Base-by-base conservation (phyloP, 1,140 invertebrate species). In the Heliothis virescens region DNA sequence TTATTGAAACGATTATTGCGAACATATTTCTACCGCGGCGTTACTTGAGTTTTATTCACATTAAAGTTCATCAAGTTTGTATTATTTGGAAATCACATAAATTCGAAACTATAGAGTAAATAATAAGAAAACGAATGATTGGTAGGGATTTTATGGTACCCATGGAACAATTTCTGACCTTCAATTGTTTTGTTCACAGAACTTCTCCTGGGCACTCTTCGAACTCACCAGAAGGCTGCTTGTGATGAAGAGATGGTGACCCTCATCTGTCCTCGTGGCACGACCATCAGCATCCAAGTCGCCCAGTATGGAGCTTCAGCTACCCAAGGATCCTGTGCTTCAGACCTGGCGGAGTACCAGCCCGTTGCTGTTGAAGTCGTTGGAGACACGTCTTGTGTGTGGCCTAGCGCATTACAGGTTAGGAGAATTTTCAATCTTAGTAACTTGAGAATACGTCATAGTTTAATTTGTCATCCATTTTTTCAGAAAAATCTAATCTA, bases 241-340 rank as follows among this genome's bases (percentile, higher is more conserved):
- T 99, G 98, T 93, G 98, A 99, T 89, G 97, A 98, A 72, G 97
- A 99, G 86, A 96, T 96, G 86, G 96, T 99, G 91, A 96, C 96
- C 21, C 96, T 99, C 57, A 96, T 96, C 81, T 99, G 98, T 95
- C 98, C 98, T 13, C 94, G 96, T 5, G 97, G 97, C 50, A 99
- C 98, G 2, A 97, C 97, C 79, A 98, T 99, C 84, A 97, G 97
- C 79, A 97, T 99, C 77, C 97, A 98, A 88, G 95, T 98, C 82
- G 98, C 98, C 5, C 95, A 95, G 83, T 95, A 95, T 73, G 94
- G 95, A 15, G 91, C 93, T 0, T 92, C 94, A 0, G 90, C 89
- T 5, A 88, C 92, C 0, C 90, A 93, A 29, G 91, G 95, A 87
- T 89, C 91, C 83, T 98, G 99, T 85, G 97, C 97, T 41, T 97